Conservation (phyloP, 2,888 invertebrate species). For the Sipha maydis region DNA sequence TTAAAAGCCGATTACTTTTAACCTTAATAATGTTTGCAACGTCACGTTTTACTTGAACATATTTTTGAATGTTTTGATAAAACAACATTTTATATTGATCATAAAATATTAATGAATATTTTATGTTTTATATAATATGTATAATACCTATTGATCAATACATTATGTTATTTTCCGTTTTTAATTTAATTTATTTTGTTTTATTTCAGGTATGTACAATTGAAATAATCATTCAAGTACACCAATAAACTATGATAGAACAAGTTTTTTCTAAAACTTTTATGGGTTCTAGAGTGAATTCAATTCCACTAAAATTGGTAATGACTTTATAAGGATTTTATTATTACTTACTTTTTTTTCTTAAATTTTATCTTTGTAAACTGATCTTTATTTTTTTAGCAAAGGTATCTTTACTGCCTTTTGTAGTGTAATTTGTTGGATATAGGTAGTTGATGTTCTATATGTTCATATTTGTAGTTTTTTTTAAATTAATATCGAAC, state of each 20-base stretch:
- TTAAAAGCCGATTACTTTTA: conserved; percentile 21
- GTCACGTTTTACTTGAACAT: background rate
- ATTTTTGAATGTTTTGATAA: background rate
- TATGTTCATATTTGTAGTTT: too few relatives aligned
- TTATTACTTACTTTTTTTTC: background rate
- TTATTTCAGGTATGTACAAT: conserved; percentile 30
- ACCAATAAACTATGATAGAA: background rate
- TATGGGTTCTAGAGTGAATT: background rate
- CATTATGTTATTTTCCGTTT: background rate
- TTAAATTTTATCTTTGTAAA: background rate
- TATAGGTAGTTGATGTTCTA: too few relatives aligned
- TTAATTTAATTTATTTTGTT: background rate
- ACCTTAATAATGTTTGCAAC: background rate
- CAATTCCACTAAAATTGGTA: background rate
- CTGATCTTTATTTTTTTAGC: too few relatives aligned
- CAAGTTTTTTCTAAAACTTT: background rate
- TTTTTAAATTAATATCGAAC: too few relatives aligned
- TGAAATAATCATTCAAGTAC: background rate
- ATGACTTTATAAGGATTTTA: background rate
- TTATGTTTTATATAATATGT: background rate
- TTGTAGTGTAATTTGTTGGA: too few relatives aligned
- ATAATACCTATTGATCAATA: background rate
- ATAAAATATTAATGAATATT: background rate
- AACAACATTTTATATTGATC: background rate
- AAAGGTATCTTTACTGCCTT: background rate